Base-by-base conservation (phyloP, 2,113 vertebrate species). In the Stegostoma tigrinum region DNA sequence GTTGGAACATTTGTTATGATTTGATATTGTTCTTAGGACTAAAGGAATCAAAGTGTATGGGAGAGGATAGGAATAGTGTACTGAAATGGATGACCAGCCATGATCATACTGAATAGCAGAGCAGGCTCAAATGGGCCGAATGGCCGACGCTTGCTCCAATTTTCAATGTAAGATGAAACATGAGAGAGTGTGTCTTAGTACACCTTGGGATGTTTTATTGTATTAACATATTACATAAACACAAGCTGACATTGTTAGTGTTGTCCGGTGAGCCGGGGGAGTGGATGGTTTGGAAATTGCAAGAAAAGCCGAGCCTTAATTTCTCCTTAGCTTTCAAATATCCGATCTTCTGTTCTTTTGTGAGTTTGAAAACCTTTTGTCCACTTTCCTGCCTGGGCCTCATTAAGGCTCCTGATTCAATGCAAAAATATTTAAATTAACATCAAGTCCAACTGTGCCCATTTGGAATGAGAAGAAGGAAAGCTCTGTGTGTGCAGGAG, bases 401-500 rank as follows among this genome's bases (percentile, higher is more conserved):
- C 89, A 93, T 66, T 93, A 38, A 38, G 5, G 89, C n/a, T 27
- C 17, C 61, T 66, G 89, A 93, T 42, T 66, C 55, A 91, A 64
- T 91, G 30, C 14, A 64, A 34, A 64, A 91, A 64, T 64, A 91
- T 64, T n/a, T 64, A 91, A 91, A 91, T 91, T 64, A 30, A 80
- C 75, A 38, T 19, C 14, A 38, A 80, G 87, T 64, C 30, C 55
- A 64, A 91, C 10, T n/a, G 87, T 30, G 55, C 34, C 30, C 87
- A 91, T 64, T 91, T 91, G 87, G 87, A 91, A 21, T 64, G 87
- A 91, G 87, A 64, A n/a, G 55, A 91, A 91, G 52, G 87, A 34
- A 64, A 91, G 34, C 55, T 89, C 21, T 7, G 27, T 52, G 42
- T 87, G 85, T 52, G 45, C 85, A 52, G 86, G 86, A 30, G 0